A percentile compares a stretch with the other conserved stretches of the same genome.
Evolutionary conservation across 2,113 vertebrate genomes (phyloP).

Genomic region (Leptocoma aspasia): DNA sequence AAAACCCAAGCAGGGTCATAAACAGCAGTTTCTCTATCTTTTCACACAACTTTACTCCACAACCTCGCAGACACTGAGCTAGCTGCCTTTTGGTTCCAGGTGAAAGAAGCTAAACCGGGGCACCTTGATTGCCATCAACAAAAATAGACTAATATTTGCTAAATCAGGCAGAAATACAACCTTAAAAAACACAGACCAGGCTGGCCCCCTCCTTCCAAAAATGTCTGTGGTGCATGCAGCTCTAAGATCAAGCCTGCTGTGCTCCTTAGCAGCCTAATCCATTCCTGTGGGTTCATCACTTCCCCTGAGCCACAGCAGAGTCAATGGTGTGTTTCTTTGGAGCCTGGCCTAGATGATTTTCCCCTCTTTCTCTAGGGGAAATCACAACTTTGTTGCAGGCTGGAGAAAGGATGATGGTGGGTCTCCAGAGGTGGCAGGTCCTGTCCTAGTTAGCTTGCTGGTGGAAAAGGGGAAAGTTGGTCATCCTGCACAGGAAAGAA

Average conservation of each 20-base stretch:
- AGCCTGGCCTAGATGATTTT: neutral
- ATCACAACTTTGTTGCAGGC: neutral
- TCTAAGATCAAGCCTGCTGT: neutral
- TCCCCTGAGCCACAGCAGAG: neutral
- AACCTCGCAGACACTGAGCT: neutral
- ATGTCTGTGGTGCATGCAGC: neutral
- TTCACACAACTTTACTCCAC: neutral
- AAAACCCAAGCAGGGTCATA: neutral
- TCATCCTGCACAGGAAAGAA: neutral
- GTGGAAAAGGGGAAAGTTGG: neutral
- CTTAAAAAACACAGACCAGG: neutral
- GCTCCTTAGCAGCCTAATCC: neutral
- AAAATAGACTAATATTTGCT: neutral
- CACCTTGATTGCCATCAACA: neutral
- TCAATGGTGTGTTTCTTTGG: neutral
- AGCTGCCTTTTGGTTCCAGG: neutral
- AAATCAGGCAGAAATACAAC: neutral
- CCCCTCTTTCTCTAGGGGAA: neutral
- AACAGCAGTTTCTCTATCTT: neutral
- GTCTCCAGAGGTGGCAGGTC: neutral
- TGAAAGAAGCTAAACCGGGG: neutral
- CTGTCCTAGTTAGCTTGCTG: neutral
- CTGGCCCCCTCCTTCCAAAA: fast-evolving
- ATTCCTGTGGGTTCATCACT: neutral
- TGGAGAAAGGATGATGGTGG: neutral